Base-by-base conservation (phyloP, 2,888 invertebrate genomes). In the Gastrophysa polygoni region DNA sequence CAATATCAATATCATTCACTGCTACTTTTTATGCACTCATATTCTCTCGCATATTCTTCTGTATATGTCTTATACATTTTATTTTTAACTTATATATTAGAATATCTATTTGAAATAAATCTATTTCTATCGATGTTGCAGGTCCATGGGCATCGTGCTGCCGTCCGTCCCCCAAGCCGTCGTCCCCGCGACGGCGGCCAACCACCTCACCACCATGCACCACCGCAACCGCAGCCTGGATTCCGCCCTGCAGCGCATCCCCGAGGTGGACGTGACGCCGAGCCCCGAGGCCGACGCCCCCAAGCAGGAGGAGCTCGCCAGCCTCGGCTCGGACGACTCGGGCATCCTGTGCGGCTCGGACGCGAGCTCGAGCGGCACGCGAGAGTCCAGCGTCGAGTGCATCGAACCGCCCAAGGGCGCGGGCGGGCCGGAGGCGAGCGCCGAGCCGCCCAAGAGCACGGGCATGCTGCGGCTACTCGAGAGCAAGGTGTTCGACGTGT, bases 401-500 rank as follows among this genome's bases (percentile, higher is more conserved):
- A 68, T 69, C 66, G 69, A 89, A 29, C 91, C 24, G 57, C 47
- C 58, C 10, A 64, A 67, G 57, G 61, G 63, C 49, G 56, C 60
- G 59, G 43, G 34, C 44, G 50, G 44, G 54, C 29, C 20, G 50
- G n/a, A 52, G 54, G 51, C 38, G 28, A 20, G 46, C 10, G 48
- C 18, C 18, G 62, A 49, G 14, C 77, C 77, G 48, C 75, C 76
- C 18, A 75, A 72, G 55, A 69, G 73, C 58, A 89, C 89, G 80
- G 90, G 90, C 75, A 88, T 89, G 82, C 85, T 96, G 72, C 85
- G 99, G 76, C 87, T 99, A 77, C 96, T 99, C 81, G 97, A 99
- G 84, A 97, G 98, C 75, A 96, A 95, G 83, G 88, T 97, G 75
- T 96, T 99, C 83, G 96, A 98, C 82, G 96, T 98, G 88, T 93